These are phyloP conservation scores for Takifugu ocellatus DNA, from an alignment of 2,797 vertebrate species.

Conservation along the genomic window DNA sequence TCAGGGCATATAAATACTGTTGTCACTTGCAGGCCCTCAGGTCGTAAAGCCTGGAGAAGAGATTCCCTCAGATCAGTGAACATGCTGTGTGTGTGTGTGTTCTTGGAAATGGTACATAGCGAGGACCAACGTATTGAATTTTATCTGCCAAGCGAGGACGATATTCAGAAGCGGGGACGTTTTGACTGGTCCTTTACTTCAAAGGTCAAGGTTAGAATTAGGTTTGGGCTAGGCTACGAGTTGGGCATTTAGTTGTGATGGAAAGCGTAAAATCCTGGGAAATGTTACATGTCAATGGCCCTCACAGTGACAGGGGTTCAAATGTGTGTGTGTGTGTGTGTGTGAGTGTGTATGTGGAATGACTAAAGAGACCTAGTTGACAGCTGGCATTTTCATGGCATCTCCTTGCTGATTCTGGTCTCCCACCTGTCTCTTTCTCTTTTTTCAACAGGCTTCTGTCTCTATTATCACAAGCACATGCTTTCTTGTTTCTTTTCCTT, in stretches of 20 bases:
- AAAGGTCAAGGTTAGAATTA: too few relatives aligned
- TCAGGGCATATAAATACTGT: slow-evolving; percentile 46
- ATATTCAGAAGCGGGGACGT: too few relatives aligned
- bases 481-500: slow-evolving; percentile 11
- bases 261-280: too few relatives aligned
- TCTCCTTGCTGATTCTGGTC: slow-evolving; percentile 36
- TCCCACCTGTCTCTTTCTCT: slow-evolving; percentile 12
- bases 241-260: too few relatives aligned
- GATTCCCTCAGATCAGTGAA: slow-evolving; percentile 64
- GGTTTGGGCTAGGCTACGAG: too few relatives aligned
- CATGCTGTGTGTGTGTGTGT: slow-evolving; percentile 30
- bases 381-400: slow-evolving; percentile 66
- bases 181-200: too few relatives aligned
- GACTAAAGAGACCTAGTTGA: slow-evolving; percentile 47
- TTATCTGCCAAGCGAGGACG: too few relatives aligned
- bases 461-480: slow-evolving; percentile 1
- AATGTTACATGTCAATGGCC: too few relatives aligned
- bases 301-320: neutral
- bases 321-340: slow-evolving; percentile 14
- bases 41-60: slow-evolving; percentile 53
- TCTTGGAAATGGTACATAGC: too few relatives aligned
- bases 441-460: neutral
- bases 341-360: slow-evolving; percentile 19
- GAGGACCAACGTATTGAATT: too few relatives aligned
- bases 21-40: slow-evolving; percentile 25